These are phyloP conservation scores for Promerops cafer DNA, from an alignment of 2,113 vertebrate genomes.

Conservation along the genomic window DNA sequence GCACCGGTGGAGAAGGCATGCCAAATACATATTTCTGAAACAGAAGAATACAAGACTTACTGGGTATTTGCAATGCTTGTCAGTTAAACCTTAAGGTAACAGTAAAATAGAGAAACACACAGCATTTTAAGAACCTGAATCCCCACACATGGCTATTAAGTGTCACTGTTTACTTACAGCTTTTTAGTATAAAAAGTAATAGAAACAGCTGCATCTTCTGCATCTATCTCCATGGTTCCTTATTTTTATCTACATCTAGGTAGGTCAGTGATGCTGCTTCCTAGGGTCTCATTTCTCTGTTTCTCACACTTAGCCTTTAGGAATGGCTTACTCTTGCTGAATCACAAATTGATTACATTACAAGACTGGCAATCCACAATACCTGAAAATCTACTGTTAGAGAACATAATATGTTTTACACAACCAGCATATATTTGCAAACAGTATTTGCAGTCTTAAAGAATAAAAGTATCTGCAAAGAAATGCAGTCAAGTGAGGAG, in stretches of 20 bases:
- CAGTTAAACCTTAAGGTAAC: not conserved
- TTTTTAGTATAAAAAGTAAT: not conserved
- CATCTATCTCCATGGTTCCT: not conserved
- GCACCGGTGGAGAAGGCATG: not conserved
- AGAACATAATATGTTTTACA: not conserved
- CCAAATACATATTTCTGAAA: slow-evolving; percentile 22
- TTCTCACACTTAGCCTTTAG: not conserved
- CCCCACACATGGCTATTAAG: not conserved
- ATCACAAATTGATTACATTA: not conserved
- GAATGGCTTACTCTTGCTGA: not conserved
- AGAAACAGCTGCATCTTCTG: not conserved
- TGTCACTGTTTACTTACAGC: not conserved
- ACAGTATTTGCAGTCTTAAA: not conserved
- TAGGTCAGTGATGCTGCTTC: not conserved
- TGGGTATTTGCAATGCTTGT: not conserved
- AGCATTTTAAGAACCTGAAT: not conserved
- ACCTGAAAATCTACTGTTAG: not conserved
- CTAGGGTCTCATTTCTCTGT: not conserved
- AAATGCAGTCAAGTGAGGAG: not conserved
- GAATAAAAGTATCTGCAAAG: not conserved
- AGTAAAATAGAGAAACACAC: not conserved
- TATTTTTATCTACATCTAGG: not conserved
- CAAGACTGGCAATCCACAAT: not conserved
- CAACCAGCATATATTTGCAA: not conserved
- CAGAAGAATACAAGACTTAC: slow-evolving; percentile 20